These are phyloP conservation scores for Bombus breviceps DNA, from an alignment of 1,140 invertebrate genomes.

Conservation along the genomic window DNA sequence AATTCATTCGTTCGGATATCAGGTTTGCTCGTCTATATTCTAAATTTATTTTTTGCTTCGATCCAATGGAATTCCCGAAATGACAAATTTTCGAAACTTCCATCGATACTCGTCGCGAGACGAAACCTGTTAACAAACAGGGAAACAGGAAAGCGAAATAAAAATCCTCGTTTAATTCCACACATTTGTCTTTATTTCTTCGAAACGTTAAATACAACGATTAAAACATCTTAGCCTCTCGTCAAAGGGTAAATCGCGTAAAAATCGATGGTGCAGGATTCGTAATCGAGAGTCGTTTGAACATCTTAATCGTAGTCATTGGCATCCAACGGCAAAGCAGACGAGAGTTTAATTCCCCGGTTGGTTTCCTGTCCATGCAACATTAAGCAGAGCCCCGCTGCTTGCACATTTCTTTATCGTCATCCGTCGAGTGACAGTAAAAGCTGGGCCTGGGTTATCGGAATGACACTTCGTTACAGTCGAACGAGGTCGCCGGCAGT, in stretches of 20 bases:
- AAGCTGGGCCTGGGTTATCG: constrained; percentile 63
- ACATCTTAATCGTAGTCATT: constrained; percentile 38
- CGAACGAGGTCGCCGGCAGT: constrained; percentile 61
- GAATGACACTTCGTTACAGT: constrained; percentile 68
- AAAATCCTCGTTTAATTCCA: not conserved
- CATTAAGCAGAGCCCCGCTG: constrained; percentile 59
- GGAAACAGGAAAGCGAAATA: not conserved
- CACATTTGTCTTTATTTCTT: not conserved
- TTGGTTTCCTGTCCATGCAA: constrained; percentile 56
- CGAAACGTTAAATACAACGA: not conserved
- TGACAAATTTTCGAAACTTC: not conserved
- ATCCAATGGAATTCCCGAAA: no score
- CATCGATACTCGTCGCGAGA: not conserved
- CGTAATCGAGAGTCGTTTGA: not conserved
- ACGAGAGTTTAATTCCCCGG: constrained; percentile 51
- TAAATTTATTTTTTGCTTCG: not conserved
- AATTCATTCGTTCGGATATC: not conserved
- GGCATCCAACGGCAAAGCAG: constrained; percentile 22
- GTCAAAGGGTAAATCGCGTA: no score
- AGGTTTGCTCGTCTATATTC: not conserved
- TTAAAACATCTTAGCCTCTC: not conserved
- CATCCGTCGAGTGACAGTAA: constrained; percentile 60
- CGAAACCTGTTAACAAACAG: not conserved
- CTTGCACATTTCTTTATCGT: constrained; percentile 66
- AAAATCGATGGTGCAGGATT: not conserved